Conservation (phyloP, 2,888 invertebrate genomes). For the Cosmia pyralina region DNA sequence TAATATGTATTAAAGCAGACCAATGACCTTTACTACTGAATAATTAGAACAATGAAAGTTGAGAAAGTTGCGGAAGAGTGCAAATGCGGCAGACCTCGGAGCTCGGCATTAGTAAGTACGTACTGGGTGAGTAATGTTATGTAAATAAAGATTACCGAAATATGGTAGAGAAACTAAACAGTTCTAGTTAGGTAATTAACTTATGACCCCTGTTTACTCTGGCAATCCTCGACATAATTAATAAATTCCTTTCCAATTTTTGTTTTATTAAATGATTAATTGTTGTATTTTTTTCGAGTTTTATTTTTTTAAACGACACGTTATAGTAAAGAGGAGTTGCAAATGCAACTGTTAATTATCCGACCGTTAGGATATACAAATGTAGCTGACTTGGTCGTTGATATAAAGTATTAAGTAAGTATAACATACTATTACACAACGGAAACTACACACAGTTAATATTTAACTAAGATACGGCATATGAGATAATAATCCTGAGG, state of each 20-base stretch:
- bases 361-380: neutral
- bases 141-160: constrained; percentile 19
- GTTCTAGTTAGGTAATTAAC: neutral
- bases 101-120: neutral
- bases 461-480: constrained; percentile 47
- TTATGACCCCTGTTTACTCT: neutral
- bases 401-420: constrained; percentile 3
- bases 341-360: neutral
- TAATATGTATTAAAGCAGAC: constrained; percentile 23
- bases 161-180: neutral
- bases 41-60: constrained; percentile 44
- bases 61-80: constrained; percentile 39
- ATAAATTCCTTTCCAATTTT: neutral
- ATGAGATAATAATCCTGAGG: constrained; percentile 32
- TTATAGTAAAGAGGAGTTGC: neutral
- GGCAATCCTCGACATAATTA: neutral
- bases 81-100: constrained; percentile 23
- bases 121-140: constrained; percentile 4
- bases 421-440: constrained; percentile 36
- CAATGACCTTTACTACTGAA: constrained; percentile 30
- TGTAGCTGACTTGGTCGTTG: constrained; percentile 12
- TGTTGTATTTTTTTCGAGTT: neutral
- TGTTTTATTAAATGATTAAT: neutral
- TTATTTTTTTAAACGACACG: neutral
- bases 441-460: constrained; percentile 38